Base-by-base conservation (phyloP, 2,797 vertebrate species). In the Hozukius guyotensis region DNA sequence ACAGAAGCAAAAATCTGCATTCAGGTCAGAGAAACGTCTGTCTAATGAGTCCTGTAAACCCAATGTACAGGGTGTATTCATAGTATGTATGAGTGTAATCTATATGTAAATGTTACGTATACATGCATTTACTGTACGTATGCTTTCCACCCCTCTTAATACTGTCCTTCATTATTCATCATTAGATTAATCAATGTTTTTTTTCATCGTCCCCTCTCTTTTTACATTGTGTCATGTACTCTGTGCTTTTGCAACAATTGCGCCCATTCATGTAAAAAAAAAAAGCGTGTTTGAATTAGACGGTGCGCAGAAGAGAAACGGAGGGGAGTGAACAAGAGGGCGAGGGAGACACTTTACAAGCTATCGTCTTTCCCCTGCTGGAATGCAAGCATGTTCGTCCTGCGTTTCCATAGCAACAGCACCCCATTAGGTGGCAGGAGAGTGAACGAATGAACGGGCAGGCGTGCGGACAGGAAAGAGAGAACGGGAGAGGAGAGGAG, bases 351-450 rank as follows among this genome's bases (percentile, higher is more conserved):
- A 78, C 82, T 90, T 85, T 82, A 72, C 76, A 69, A 85, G 85
- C 77, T 24, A 77, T 72, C 77, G 14, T 70, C 81, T 83, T 80
- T 86, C 87, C 76, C 80, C 55, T 57, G 22, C 86, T 68, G 82
- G 81, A 90, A 87, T 66, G 68, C 62, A 27, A 72, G 77, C 86
- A 46, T 85, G 88, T 34, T 89, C 85, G 2, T 20, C 72, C 77
- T 5, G 34, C 7, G 94, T 95, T 93, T 79, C 95, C 89, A 96
- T 93, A 87, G 94, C 91, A 95, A 96, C 95, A 85, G 80, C 83
- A 88, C 81, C 90, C 91, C 84, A 89, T 95, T 94, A 92, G 88
- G 86, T 83, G 88, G 86, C 78, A 76, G 69, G 82, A 80, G 82
- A 83, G 80, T 66, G 76, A 89, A 80, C 70, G 56, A 87, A 69